These are phyloP conservation scores for Babyrousa celebensis DNA, from an alignment of 2,797 vertebrate genomes.

Conservation along the genomic window DNA sequence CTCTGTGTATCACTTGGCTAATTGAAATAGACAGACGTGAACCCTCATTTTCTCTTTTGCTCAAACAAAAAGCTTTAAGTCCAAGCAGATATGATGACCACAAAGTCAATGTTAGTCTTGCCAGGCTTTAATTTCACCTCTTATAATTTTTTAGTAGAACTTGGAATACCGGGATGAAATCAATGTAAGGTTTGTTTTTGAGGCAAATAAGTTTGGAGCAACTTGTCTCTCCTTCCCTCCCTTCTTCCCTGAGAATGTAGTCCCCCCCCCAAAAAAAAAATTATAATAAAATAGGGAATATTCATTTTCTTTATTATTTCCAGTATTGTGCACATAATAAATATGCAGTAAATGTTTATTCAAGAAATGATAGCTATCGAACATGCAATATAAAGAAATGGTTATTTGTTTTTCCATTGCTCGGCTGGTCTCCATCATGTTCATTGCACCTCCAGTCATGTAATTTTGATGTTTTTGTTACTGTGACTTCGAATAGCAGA, in stretches of 20 bases:
- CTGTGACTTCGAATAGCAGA: not conserved
- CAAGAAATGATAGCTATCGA: not conserved
- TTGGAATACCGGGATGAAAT: constrained; percentile 16
- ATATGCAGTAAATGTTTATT: not conserved
- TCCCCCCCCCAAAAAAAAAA: not conserved
- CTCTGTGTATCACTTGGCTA: not conserved
- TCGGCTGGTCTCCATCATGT: not conserved
- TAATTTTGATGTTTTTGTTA: constrained; percentile 46
- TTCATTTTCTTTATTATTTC: not conserved
- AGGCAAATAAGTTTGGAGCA: not conserved
- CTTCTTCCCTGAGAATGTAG: not conserved
- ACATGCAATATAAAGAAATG: not conserved
- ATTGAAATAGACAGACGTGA: not conserved
- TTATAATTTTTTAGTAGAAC: not conserved
- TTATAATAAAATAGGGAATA: constrained; percentile 55
- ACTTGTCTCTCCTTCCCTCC: not conserved
- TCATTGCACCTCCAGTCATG: not conserved
- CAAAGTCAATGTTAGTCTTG: not conserved
- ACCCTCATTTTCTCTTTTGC: not conserved
- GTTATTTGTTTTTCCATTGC: not conserved
- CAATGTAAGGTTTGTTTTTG: not conserved
- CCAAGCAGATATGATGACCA: not conserved
- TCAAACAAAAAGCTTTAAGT: not conserved
- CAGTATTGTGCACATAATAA: not conserved
- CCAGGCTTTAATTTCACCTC: not conserved